Conservation (phyloP, 2,113 vertebrate genomes). For the Hippoglossus stenolepis region DNA sequence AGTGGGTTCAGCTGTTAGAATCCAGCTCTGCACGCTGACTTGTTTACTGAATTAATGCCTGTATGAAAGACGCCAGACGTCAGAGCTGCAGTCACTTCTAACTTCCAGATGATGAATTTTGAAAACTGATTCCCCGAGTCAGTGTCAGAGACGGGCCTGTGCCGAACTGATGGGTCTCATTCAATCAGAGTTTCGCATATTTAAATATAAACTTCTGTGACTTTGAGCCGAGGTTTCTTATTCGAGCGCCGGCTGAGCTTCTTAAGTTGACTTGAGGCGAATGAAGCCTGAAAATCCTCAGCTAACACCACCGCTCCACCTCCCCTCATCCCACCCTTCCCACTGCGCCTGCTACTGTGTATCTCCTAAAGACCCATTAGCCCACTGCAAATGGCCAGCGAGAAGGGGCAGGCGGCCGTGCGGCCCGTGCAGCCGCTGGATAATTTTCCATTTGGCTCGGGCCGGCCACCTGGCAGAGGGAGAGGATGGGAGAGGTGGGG, state of each 20-base stretch:
- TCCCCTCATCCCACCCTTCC: neutral
- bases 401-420: neutral
- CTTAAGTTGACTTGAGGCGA: neutral
- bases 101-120: neutral
- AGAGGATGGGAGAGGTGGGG: neutral
- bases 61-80: neutral
- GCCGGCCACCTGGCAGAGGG: constrained; percentile 32
- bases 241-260: neutral
- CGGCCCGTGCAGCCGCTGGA: constrained; percentile 27
- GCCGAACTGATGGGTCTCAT: neutral
- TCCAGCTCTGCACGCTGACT: neutral
- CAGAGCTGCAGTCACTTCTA: neutral
- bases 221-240: neutral
- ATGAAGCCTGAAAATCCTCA: constrained; percentile 14
- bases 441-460: constrained; percentile 32
- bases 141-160: neutral
- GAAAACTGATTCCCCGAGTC: neutral
- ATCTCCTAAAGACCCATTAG: constrained; percentile 45
- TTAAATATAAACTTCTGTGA: neutral
- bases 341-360: neutral
- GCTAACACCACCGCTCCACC: neutral
- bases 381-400: constrained; percentile 25
- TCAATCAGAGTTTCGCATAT: neutral
- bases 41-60: neutral
- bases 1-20: too few relatives aligned